Conservation (phyloP, 92 coral and sea anemone genomes). For the Porites evermanni region DNA sequence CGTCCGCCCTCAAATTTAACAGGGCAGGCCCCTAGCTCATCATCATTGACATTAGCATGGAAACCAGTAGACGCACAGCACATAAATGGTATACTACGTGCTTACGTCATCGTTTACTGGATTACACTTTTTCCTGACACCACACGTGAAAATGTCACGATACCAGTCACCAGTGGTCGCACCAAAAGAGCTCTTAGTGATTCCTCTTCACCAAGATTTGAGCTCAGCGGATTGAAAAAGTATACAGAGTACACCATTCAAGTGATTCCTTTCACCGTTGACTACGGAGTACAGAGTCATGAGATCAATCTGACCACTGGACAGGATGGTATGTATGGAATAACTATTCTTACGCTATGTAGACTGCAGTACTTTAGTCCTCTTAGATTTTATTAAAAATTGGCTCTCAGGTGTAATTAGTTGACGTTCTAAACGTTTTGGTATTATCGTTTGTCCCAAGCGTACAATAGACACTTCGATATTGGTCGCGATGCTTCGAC, state of each 20-base stretch:
- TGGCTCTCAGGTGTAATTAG: too few species aligned
- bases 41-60: slow-evolving; percentile 59
- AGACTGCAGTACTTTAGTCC: too few species aligned
- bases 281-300: slow-evolving; percentile 78
- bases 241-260: slow-evolving; percentile 82
- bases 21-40: slow-evolving; percentile 47
- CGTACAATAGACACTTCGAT: too few species aligned
- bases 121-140: slow-evolving; percentile 28
- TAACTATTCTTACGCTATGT: too few species aligned
- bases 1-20: slow-evolving; percentile 70
- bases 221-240: slow-evolving; percentile 65
- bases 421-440: too few species aligned
- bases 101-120: slow-evolving; percentile 55
- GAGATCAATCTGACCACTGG: slow-evolving; percentile 72
- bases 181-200: slow-evolving; percentile 52
- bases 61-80: slow-evolving; percentile 64
- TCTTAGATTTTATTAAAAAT: too few species aligned
- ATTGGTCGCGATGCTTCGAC: too few species aligned
- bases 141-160: slow-evolving; percentile 42
- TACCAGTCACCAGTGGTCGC: slow-evolving; percentile 39
- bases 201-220: slow-evolving; percentile 43
- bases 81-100: slow-evolving; percentile 71
- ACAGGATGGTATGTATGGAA: slow-evolving; percentile 72
- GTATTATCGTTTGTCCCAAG: too few species aligned
- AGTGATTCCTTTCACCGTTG: slow-evolving; percentile 81